These are phyloP conservation scores for Hoplias malabaricus DNA, from an alignment of 2,113 vertebrate species.

Conservation along the genomic window DNA sequence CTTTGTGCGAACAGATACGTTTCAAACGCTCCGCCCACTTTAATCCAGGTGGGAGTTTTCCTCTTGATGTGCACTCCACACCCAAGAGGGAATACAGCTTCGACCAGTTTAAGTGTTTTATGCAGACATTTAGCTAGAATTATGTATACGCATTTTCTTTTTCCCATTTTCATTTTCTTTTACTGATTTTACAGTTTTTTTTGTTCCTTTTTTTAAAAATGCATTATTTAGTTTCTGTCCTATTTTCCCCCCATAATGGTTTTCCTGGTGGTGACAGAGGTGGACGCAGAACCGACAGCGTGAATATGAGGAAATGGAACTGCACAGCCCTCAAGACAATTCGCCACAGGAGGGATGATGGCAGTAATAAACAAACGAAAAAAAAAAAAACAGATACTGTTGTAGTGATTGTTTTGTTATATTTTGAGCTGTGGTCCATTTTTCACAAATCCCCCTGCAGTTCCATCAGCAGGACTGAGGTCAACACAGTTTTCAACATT, in stretches of 20 bases:
- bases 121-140: constrained; percentile 65
- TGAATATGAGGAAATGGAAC: constrained; percentile 74
- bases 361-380: constrained; percentile 54
- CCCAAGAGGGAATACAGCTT: constrained; percentile 82
- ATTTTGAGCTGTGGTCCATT: constrained; percentile 29
- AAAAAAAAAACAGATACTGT: constrained; percentile 48
- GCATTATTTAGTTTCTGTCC: constrained; percentile 41
- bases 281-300: constrained; percentile 76
- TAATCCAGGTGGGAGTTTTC: constrained; percentile 73
- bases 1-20: constrained; percentile 37
- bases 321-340: constrained; percentile 52
- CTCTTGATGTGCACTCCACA: constrained; percentile 79
- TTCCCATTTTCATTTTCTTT: constrained; percentile 40
- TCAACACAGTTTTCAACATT: constrained; percentile 82
- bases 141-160: constrained; percentile 57
- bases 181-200: constrained; percentile 61
- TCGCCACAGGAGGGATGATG: constrained; percentile 50
- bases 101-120: constrained; percentile 73
- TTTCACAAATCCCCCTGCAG: constrained; percentile 71
- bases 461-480: constrained; percentile 81
- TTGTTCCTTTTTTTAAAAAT: constrained; percentile 52
- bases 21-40: constrained; percentile 48
- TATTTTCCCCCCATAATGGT: constrained; percentile 44
- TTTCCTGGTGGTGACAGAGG: constrained; percentile 56
- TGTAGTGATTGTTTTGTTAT: constrained; percentile 5